Percentiles rank a stretch among this genome's conserved stretches.
These are phyloP conservation scores for Uropsilus gracilis DNA, from an alignment of 2,113 vertebrate species.

Conservation along the genomic window DNA sequence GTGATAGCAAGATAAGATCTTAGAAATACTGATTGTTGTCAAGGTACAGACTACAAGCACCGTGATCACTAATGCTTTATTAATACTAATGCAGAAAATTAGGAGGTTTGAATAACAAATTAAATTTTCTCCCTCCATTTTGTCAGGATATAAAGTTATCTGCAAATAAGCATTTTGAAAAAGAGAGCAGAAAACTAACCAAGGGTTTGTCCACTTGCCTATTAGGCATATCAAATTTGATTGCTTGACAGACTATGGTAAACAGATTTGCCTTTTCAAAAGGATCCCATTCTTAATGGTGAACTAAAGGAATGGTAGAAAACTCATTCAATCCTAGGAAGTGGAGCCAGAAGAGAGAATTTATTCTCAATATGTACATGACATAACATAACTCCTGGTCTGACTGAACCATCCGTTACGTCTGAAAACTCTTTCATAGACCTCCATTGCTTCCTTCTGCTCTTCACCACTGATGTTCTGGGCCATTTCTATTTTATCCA, in stretches of 20 bases:
- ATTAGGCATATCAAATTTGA: neutral
- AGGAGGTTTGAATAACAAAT: neutral
- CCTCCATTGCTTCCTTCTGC: neutral
- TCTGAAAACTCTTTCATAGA: neutral
- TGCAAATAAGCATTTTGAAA: neutral
- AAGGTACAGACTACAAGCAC: neutral
- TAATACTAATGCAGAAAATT: neutral
- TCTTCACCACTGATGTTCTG: neutral
- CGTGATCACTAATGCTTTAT: neutral
- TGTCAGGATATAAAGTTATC: neutral
- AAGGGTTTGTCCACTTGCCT: neutral
- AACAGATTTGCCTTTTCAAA: neutral
- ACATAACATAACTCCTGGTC: neutral
- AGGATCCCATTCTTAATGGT: neutral
- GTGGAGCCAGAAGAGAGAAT: neutral
- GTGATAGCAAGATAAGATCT: neutral
- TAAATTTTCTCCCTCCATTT: neutral
- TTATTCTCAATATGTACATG: neutral
- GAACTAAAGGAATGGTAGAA: neutral
- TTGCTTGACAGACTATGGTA: neutral
- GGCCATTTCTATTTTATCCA: neutral
- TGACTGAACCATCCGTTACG: neutral
- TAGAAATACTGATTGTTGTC: neutral
- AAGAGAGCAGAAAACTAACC: neutral
- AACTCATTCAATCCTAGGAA: neutral